Evolutionary conservation across 2,888 invertebrate genomes (phyloP), one percentile per base, ranked within the genome.

Genomic region (Epicampocera succincta): DNA sequence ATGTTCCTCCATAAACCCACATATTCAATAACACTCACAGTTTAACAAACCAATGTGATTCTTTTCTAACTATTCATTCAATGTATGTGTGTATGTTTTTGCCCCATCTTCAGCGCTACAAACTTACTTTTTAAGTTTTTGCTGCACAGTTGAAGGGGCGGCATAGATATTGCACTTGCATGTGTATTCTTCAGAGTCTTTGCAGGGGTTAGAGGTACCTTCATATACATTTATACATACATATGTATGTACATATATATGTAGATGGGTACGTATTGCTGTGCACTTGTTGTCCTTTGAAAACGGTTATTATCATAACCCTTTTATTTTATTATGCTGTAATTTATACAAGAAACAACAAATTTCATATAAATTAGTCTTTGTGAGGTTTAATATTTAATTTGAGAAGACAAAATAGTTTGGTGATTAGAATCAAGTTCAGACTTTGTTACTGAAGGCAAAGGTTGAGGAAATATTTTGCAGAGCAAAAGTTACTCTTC

Each of bases 231-330:
- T 25, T 25, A 25, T 25, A 5, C 25, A 25, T 25, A 5, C 25
- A 25, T 25, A 25, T 25, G 25, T 25, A 5, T 25, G 25, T 25
- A 25, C 5, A 5, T 25, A 25, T 25, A 5, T 25, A 5, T 25
- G 25, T 25, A 25, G 2, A 5, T 25, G 25, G 3, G 33, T 33
- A 9, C 33, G 8, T 15, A 15, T n/a, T 29, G 1, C 1, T 33
- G 54, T 29, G 46, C 40, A 54, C 46, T 77, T 77, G 77, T 42
- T 75, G 61, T 42, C n/a, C 3, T 61, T 46, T 15, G 4, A 50
- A 38, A 50, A 21, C 33, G 42, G 40, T 71, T 71, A 65, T 78
- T 38, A 50, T 71, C 21, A 78, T 72, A 21, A 42, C 65, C 44
- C 54, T 73, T 38, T 25, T 11, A 19, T 19, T 29, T 12, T 46